A percentile compares a stretch with the other conserved stretches of the same genome.
Evolutionary conservation across 2,797 vertebrate genomes (phyloP).

Genomic region (Diglossa cyanea): DNA sequence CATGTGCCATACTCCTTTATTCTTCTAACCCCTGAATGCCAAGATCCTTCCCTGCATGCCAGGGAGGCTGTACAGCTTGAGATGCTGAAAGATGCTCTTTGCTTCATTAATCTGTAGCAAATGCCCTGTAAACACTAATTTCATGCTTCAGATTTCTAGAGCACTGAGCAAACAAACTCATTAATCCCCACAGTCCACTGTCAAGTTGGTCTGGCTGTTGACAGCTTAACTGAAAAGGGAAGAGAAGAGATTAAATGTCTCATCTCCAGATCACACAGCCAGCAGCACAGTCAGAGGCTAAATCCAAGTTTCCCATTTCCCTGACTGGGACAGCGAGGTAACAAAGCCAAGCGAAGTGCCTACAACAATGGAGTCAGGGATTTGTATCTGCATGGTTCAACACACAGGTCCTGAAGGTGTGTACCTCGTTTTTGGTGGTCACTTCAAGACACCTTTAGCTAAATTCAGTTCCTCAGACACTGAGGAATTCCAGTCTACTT

Average conservation of each 20-base stretch:
- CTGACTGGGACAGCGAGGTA: neutral
- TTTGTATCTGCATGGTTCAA: neutral
- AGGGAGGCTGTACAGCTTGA: neutral
- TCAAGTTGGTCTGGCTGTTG: neutral
- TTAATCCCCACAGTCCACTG: neutral
- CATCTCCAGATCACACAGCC: neutral
- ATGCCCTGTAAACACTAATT: constrained; percentile 22
- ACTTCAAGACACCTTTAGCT: neutral
- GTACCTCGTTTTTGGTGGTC: neutral
- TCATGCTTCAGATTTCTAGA: constrained; percentile 27
- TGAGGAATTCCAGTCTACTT: neutral
- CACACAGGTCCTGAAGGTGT: neutral
- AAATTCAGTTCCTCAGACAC: neutral
- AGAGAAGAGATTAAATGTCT: constrained; percentile 20
- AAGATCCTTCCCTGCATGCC: neutral
- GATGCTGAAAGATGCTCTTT: neutral
- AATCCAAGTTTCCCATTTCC: neutral
- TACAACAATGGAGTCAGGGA: neutral
- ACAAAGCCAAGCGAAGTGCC: neutral
- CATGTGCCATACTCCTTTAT: neutral
- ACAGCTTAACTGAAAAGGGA: neutral
- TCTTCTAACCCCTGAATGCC: neutral
- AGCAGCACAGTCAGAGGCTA: neutral
- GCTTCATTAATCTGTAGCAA: neutral
- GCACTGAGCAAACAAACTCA: neutral